Evolutionary conservation across 2,113 vertebrate species (phyloP), one percentile per base, ranked within the genome.

Genomic region (Chloropsis cyanopogon): DNA sequence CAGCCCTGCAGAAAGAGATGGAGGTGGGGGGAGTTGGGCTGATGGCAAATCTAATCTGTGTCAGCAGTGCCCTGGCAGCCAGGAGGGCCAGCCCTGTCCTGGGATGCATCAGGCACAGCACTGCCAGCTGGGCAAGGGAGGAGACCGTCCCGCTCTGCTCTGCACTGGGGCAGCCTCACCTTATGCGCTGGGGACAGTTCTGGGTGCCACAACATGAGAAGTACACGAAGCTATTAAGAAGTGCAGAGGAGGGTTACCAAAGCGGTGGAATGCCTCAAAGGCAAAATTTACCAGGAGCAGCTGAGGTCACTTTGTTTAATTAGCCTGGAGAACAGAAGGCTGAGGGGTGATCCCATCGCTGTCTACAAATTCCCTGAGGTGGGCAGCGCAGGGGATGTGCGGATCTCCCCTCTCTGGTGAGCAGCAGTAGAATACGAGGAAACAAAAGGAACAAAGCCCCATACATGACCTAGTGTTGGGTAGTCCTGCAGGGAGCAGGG

Each of bases 41-140:
- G 12, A 28, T 31, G 23, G 22, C 14, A 66, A 61, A 1, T 12
- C 7, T 4, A 68, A 17, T 3, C 1, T 4, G 15, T 60, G 49
- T 1, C 26, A 56, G 7, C 24, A 42, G 46, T 15, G 14, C 31
- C 57, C 25, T 42, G 42, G 25, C 19, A 49, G 25, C 50, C 50
- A 37, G 86, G 37, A 65, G 22, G 11, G 10, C 4, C 25, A 50
- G 0, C 4, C 0, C 0, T 72, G 52, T 28, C 37, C 26, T 35
- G 37, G 5, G 12, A 10, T 0, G 8, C 31, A 50, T 16, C 42
- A 50, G 66, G 31, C 16, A 42, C 35, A 64, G 50, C 42, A 49
- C 19, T 1, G 0, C 4, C 57, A 31, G 66, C 29, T 0, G 0
- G 42, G 9, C 21, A 26, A 57, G 26, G 25, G 31, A 57, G 37